A percentile compares a stretch with the other conserved stretches of the same genome.
These are phyloP conservation scores for Okamejei kenojei DNA, from an alignment of 2,797 vertebrate genomes.

Conservation along the genomic window DNA sequence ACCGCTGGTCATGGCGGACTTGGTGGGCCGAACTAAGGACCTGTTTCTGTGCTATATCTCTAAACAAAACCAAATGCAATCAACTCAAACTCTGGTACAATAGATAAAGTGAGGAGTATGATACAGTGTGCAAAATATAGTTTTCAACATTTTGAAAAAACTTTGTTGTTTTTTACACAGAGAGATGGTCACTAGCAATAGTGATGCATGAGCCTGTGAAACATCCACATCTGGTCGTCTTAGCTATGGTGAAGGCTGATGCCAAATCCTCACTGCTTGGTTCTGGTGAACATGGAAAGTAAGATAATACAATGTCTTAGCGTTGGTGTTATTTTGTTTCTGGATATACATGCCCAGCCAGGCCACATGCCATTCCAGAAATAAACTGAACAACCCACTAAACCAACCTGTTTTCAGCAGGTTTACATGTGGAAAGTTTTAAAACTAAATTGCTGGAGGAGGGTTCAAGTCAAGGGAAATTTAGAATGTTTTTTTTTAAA, in stretches of 20 bases:
- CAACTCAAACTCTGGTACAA: no score
- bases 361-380: neutral
- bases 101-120: no score
- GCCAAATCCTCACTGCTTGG: neutral
- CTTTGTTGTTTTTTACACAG: neutral
- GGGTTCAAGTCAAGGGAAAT: no score
- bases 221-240: neutral
- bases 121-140: no score
- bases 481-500: no score
- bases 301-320: neutral
- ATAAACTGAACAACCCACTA: neutral
- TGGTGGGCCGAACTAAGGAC: no score
- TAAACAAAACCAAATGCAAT: no score
- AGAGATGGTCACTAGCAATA: neutral
- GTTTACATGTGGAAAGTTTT: neutral
- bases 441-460: no score
- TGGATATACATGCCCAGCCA: neutral
- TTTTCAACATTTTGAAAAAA: neutral
- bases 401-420: neutral
- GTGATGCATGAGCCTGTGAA: neutral
- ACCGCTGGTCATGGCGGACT: no score
- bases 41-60: no score
- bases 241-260: neutral
- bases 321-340: no score
- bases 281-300: neutral